phyloP scores from a whole-genome alignment of 2,113 vertebrate species.

The Natator depressus region DNA sequence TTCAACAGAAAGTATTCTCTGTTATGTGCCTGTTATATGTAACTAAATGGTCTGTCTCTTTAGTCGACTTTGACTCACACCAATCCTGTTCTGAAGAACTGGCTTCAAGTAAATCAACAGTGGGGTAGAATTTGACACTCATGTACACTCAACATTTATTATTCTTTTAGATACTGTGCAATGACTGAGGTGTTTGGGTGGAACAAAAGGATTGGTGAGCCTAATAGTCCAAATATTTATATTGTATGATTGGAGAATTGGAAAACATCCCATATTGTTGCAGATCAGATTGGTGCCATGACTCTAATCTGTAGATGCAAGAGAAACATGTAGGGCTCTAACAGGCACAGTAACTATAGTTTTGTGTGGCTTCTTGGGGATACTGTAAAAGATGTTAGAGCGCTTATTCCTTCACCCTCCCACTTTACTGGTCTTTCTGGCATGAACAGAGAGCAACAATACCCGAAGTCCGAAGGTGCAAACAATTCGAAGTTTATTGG shows the following conservation, averaged over 20 bases:
- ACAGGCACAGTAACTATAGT: background rate
- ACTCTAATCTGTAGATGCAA: background rate
- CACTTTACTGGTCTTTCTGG: too few relatives aligned
- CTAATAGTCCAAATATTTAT: background rate
- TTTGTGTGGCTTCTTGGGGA: background rate
- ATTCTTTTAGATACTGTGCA: background rate
- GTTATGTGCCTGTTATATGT: background rate
- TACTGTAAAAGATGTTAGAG: too few relatives aligned
- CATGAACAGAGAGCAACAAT: too few relatives aligned
- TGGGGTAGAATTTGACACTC: background rate
- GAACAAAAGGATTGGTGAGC: fast-evolving
- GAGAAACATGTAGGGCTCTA: background rate
- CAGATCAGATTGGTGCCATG: background rate
- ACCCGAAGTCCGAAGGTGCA: too few relatives aligned
- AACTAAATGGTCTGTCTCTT: background rate
- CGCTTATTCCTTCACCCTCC: too few relatives aligned
- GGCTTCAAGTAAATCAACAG: background rate
- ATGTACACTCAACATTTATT: background rate
- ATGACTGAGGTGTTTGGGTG: background rate
- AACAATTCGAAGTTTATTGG: too few relatives aligned
- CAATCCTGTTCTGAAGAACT: background rate
- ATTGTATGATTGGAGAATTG: background rate
- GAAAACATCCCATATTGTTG: background rate
- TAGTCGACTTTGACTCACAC: background rate
- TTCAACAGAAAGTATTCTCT: background rate